These are phyloP conservation scores for Onychomys torridus DNA, from an alignment of 2,797 vertebrate species.

Conservation along the genomic window DNA sequence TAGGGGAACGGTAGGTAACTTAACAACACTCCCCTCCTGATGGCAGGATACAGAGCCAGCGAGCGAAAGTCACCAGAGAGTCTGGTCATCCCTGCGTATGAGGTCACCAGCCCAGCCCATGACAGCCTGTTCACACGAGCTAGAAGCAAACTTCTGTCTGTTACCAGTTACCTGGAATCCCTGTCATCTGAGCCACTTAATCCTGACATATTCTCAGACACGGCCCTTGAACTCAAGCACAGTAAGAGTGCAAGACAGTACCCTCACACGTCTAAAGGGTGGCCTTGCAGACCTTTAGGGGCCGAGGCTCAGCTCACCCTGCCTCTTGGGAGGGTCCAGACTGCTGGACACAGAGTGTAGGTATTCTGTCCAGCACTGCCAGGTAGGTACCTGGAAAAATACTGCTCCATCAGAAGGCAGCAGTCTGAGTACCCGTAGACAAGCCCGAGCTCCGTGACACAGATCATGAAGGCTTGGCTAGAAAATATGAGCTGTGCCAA, in stretches of 20 bases:
- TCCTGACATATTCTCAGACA: rapidly evolving
- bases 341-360: rapidly evolving
- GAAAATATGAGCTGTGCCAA: not conserved
- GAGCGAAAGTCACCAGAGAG: not conserved
- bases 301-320: not conserved
- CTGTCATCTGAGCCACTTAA: no score
- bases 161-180: not conserved
- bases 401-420: not conserved
- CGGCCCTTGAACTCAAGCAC: rapidly evolving
- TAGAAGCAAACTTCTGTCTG: not conserved
- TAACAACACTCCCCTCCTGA: no score
- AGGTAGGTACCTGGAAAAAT: no score
- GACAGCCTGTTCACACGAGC: not conserved
- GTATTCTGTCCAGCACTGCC: rapidly evolving
- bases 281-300: no score
- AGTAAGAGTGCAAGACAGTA: not conserved
- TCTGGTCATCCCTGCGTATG: not conserved
- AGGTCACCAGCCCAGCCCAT: not conserved
- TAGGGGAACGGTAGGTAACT: not conserved
- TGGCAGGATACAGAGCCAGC: not conserved
- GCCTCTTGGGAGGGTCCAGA: not conserved
- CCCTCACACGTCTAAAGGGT: no score
- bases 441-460: not conserved
- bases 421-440: not conserved
- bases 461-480: not conserved